Conservation (phyloP, 2,888 invertebrate species). For the Aethes cnicana region DNA sequence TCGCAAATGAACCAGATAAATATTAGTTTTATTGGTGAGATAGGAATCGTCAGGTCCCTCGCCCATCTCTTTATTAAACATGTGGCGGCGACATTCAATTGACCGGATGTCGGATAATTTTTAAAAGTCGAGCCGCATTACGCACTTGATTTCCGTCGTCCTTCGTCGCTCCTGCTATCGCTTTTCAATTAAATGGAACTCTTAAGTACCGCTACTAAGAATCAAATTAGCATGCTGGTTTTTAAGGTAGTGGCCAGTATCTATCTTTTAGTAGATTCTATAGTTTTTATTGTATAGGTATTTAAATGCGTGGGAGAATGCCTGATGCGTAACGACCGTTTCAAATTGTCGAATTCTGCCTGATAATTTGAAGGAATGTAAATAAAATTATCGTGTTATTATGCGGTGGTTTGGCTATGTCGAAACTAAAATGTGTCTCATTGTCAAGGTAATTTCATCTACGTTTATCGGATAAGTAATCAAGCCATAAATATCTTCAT, state of each 20-base stretch:
- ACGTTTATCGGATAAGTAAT: constrained; percentile 35
- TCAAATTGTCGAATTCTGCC: constrained; percentile 39
- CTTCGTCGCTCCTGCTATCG: constrained; percentile 40
- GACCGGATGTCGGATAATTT: constrained; percentile 64
- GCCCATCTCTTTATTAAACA: constrained; percentile 41
- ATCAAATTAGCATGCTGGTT: constrained; percentile 9
- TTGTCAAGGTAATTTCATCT: constrained; percentile 41
- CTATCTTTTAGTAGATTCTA: constrained; percentile 25
- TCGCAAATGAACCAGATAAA: constrained; percentile 28
- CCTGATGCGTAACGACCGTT: constrained; percentile 34
- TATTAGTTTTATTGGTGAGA: constrained; percentile 17
- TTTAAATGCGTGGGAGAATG: constrained; percentile 41
- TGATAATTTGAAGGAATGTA: constrained; percentile 31
- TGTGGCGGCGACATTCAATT: constrained; percentile 46
- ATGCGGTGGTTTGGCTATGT: constrained; percentile 28
- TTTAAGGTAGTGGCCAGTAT: constrained; percentile 10
- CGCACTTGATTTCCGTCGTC: constrained; percentile 67
- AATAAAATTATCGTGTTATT: constrained; percentile 36
- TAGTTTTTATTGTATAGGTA: too few species aligned
- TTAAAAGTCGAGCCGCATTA: constrained; percentile 67
- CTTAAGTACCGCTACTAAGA: constrained; percentile 4
- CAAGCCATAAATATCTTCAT: constrained; percentile 30
- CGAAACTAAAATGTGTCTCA: constrained; percentile 32
- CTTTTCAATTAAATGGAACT: constrained; percentile 17
- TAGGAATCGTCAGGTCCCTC: constrained; percentile 13